These are phyloP conservation scores for Callaeas wilsoni DNA, from an alignment of 2,113 vertebrate genomes.

Conservation along the genomic window DNA sequence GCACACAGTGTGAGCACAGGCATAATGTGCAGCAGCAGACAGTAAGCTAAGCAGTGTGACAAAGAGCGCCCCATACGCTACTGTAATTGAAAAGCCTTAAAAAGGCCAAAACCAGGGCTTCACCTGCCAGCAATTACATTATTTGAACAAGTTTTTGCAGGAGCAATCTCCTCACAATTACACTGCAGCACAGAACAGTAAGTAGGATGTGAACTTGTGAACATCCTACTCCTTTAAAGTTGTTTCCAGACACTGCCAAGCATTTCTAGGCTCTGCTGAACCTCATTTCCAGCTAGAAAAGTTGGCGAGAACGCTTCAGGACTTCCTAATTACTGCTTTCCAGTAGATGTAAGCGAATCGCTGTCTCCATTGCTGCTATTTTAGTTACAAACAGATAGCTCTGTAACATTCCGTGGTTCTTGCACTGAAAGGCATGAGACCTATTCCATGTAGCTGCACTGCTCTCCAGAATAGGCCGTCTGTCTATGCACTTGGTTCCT, in stretches of 20 bases:
- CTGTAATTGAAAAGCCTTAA: background rate
- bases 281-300: background rate
- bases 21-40: background rate
- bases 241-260: background rate
- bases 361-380: background rate
- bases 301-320: background rate
- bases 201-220: background rate
- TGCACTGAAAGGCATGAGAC: background rate
- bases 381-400: background rate
- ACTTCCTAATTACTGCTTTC: background rate
- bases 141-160: background rate
- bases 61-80: background rate
- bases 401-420: background rate
- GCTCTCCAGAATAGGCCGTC: background rate
- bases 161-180: background rate
- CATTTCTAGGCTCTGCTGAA: background rate
- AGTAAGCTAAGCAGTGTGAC: background rate
- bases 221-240: background rate
- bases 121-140: background rate
- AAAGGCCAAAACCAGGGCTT: background rate
- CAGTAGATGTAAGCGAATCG: background rate
- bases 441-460: background rate
- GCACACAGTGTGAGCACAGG: rapidly evolving
- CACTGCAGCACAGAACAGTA: background rate
- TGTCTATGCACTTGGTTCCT: background rate